Evolutionary conservation across 64 coral and sea anemone genomes (phyloP).

Genomic region (Montipora sp.): DNA sequence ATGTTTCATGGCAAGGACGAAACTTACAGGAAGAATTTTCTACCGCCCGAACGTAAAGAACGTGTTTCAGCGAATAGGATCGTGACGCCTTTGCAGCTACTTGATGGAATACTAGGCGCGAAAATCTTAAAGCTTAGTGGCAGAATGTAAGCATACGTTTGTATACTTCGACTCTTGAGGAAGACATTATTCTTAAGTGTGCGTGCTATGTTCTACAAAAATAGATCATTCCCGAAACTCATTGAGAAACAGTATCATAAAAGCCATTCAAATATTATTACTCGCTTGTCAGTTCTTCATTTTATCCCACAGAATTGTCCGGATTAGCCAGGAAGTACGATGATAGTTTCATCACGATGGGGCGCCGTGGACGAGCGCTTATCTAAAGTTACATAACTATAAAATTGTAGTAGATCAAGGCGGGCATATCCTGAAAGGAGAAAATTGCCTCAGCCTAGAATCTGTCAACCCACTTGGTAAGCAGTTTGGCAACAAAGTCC

Average conservation of each 20-base stretch:
- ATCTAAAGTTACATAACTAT: neutral
- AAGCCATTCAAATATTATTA: too few species aligned
- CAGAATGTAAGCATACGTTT: too few species aligned
- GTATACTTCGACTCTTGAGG: too few species aligned
- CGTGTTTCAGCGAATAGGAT: too few species aligned
- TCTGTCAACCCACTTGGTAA: neutral
- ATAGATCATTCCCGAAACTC: too few species aligned
- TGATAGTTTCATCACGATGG: neutral
- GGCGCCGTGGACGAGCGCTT: neutral
- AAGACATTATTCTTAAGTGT: too few species aligned
- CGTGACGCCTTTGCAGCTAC: too few species aligned
- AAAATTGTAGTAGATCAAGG: neutral
- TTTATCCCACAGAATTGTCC: neutral
- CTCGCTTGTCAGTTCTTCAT: neutral
- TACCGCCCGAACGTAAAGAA: neutral
- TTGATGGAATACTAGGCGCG: too few species aligned
- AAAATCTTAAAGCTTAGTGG: too few species aligned
- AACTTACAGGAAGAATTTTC: neutral
- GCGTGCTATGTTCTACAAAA: too few species aligned
- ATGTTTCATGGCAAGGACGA: neutral
- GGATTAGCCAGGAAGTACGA: neutral
- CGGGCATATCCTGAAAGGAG: neutral
- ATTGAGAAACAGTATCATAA: too few species aligned
- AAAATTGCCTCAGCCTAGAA: neutral
- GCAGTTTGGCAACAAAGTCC: neutral